Conservation (phyloP, 2,113 vertebrate species). For the Crotalus viridis region DNA sequence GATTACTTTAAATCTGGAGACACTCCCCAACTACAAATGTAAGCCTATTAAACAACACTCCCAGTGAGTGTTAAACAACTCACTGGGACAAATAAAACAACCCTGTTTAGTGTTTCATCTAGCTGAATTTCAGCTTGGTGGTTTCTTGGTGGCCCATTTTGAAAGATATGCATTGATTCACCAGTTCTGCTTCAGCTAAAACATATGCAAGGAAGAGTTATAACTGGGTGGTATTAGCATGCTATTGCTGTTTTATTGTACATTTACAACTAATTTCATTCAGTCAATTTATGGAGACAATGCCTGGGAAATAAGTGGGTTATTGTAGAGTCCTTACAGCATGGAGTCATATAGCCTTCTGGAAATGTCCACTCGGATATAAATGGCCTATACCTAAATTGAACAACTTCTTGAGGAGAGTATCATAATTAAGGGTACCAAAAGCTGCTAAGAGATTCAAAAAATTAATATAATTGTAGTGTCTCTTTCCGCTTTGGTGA, state of each 20-base stretch:
- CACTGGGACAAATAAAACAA: neutral
- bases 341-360: neutral
- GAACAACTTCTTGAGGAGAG: neutral
- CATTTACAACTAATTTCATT: neutral
- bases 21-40: neutral
- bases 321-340: neutral
- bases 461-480: neutral
- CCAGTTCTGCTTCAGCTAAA: neutral
- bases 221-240: neutral
- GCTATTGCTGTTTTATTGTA: neutral
- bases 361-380: neutral
- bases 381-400: neutral
- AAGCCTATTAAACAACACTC: neutral
- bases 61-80: neutral
- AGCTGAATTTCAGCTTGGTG: neutral
- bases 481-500: neutral
- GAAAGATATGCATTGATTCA: neutral
- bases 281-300: neutral
- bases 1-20: neutral
- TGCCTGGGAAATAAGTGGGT: neutral
- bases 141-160: neutral
- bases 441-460: neutral
- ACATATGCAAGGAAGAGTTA: neutral
- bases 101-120: neutral
- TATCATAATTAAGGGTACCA: neutral